Evolutionary conservation across 2,888 invertebrate species (phyloP).

Genomic region (Anagyrus pseudococci): DNA sequence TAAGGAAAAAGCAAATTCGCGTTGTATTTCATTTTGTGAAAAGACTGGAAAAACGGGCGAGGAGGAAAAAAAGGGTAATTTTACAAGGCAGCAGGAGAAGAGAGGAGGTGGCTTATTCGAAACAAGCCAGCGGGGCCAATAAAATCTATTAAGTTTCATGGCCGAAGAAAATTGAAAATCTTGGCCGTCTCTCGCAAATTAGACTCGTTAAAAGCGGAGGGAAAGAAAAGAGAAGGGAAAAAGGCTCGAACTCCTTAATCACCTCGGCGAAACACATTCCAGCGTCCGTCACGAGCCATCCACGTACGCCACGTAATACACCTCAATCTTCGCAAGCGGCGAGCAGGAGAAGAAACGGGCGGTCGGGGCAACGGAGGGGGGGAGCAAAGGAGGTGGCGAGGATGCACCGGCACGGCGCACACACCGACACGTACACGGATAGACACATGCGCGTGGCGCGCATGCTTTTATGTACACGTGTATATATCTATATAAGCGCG

Average conservation of each 20-base stretch:
- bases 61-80: too few relatives aligned
- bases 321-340: neutral
- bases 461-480: neutral
- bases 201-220: neutral
- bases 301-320: too few relatives aligned
- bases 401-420: neutral
- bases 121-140: too few relatives aligned
- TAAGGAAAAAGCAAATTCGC: too few relatives aligned
- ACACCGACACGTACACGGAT: neutral
- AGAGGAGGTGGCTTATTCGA: too few relatives aligned
- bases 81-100: too few relatives aligned
- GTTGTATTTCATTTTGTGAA: too few relatives aligned
- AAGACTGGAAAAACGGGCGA: too few relatives aligned
- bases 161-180: constrained; percentile 1
- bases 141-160: neutral
- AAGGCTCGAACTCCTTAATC: neutral
- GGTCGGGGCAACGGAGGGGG: too few relatives aligned
- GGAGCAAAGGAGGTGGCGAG: too few relatives aligned
- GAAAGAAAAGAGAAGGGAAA: neutral
- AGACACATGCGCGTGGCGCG: neutral
- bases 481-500: neutral
- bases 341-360: too few relatives aligned
- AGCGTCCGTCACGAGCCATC: neutral
- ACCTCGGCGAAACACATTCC: neutral
- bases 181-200: neutral